Base-by-base conservation (phyloP, 2,797 vertebrate genomes). In the Chiroxiphia lanceolata region DNA sequence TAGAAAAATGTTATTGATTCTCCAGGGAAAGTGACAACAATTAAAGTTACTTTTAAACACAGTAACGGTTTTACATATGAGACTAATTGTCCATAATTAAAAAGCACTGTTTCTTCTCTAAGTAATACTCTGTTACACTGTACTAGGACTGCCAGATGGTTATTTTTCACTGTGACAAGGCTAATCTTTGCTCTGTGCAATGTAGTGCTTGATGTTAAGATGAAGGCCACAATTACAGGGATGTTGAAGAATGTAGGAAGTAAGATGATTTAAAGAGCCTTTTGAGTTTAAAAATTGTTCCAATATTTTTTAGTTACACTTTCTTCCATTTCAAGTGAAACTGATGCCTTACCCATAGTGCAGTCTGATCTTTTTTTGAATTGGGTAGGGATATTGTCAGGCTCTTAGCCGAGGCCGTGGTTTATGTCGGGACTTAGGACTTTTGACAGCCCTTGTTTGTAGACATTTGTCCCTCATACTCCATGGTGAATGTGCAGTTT, bases 131-230 rank as follows among this genome's bases (percentile, higher is more conserved):
- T 88, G 68, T 89, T 90, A 69, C 51, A 63, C 54, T 53, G 38
- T 56, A 93, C n/a, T 34, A 80, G 79, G 65, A 85, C 74, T 93
- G 70, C 68, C 89, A 94, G 87, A 87, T 94, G 71, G 65, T 48
- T 76, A 79, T 82, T 97, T 95, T 95, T 93, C 68, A 42, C 53
- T 80, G 45, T 61, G 75, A 94, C 80, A 95, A 61, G 75, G 48
- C 42, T 90, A 77, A 86, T 88, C 71, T 93, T 81, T 45, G 53
- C 77, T 94, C 74, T 87, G 19, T 67, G 44, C 33, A 75, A 29
- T 42, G 18, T 48, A 61, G 16, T 47, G 23, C 21, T 88, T 83
- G 71, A 42, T 89, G 77, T 65, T 89, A 72, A 87, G 23, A 48
- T 18, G 71, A 90, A 84, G 64, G 44, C 68, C 59, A 44, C 29